These are phyloP conservation scores for Halocynthia roretzi DNA, from an alignment of 23 tunicate species.

Conservation along the genomic window DNA sequence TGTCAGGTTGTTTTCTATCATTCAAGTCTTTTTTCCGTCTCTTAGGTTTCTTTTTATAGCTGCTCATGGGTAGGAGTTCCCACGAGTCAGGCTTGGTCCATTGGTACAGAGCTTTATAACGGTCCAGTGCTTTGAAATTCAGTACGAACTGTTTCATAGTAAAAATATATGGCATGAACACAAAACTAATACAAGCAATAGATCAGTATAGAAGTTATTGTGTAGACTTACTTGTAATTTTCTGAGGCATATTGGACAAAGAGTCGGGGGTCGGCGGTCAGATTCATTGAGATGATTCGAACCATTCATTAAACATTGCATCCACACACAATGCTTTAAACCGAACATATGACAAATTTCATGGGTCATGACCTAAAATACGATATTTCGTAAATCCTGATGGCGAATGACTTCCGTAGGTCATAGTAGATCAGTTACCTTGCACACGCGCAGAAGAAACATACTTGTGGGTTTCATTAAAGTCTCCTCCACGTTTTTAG, in stretches of 20 bases:
- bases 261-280: constrained; percentile 60
- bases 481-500: constrained; percentile 15
- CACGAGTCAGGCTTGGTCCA: constrained; percentile 16
- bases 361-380: constrained; percentile 67
- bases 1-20: no score
- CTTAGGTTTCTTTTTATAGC: no score
- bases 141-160: constrained; percentile 29
- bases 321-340: constrained; percentile 66
- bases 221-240: constrained; percentile 59
- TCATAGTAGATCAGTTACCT: constrained; percentile 25
- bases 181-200: not conserved
- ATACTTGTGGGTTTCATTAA: constrained; percentile 14
- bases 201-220: not conserved
- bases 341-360: constrained; percentile 92
- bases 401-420: not conserved
- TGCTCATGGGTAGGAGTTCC: no score
- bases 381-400: not conserved
- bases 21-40: no score
- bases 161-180: not conserved
- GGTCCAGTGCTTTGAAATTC: constrained; percentile 39
- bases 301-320: constrained; percentile 80
- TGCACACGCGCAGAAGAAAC: constrained; percentile 64
- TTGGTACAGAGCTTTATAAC: constrained; percentile 47
- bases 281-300: constrained; percentile 82
- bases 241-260: constrained; percentile 77